Evolutionary conservation across 2,797 vertebrate genomes (phyloP).

Genomic region (Gallinago nigripennis): DNA sequence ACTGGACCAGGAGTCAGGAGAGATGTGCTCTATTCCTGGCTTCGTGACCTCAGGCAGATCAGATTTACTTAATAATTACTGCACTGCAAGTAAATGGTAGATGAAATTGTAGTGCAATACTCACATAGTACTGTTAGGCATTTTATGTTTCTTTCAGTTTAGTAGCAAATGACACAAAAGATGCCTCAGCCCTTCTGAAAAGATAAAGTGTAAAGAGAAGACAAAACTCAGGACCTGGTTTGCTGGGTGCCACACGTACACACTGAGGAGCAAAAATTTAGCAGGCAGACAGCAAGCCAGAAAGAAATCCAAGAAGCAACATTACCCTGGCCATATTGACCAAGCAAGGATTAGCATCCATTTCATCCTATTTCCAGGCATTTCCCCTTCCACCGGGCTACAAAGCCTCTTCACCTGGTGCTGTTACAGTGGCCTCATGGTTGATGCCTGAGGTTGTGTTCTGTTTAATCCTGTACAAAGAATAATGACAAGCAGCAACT

Average conservation of each 20-base stretch:
- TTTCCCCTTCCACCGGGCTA: not conserved
- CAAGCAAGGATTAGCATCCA: not conserved
- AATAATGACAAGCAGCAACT: not conserved
- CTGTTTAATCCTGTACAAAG: not conserved
- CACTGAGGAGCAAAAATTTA: not conserved
- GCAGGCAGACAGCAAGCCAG: not conserved
- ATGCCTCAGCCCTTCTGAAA: not conserved
- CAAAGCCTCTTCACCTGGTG: not conserved
- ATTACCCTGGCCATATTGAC: not conserved
- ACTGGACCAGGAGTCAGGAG: not conserved
- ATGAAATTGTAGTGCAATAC: not conserved
- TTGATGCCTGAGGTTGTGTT: not conserved
- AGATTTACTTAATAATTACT: not conserved
- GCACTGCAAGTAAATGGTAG: not conserved
- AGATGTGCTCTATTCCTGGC: not conserved
- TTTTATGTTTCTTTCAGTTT: not conserved
- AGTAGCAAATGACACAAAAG: not conserved
- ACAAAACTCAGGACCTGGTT: not conserved
- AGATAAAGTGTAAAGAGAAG: not conserved
- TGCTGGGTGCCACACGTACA: rapidly evolving
- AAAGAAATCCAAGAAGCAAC: not conserved
- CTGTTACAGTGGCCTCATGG: not conserved
- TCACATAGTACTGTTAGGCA: not conserved
- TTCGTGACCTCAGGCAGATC: conserved; percentile 18
- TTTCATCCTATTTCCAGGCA: not conserved